Evolutionary conservation across 2,113 vertebrate genomes (phyloP).

Genomic region (Lates calcarifer): DNA sequence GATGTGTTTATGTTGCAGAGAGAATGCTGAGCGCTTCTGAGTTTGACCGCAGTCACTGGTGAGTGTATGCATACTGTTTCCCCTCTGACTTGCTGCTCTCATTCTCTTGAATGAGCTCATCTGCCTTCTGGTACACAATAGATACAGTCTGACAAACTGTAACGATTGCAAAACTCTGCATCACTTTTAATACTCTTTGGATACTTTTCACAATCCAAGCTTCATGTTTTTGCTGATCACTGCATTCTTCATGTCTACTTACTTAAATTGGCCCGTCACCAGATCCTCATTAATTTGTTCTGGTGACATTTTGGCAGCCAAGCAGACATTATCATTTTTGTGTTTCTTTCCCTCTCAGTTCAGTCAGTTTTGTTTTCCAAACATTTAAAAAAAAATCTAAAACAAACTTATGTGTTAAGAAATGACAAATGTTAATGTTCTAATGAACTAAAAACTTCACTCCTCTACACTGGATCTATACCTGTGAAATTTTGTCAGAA

Average conservation of each 20-base stretch:
- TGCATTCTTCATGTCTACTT: not conserved
- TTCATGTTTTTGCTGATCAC: not conserved
- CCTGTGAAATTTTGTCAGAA: not conserved
- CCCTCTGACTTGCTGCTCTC: constrained; percentile 36
- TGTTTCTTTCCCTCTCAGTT: constrained; percentile 16
- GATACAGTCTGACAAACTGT: constrained; percentile 24
- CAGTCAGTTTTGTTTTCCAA: constrained; percentile 1
- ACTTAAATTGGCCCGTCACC: constrained; percentile 1
- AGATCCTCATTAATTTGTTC: constrained; percentile 31
- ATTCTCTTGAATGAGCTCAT: constrained; percentile 50
- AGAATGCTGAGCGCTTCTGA: constrained; percentile 42
- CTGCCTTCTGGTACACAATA: constrained; percentile 45
- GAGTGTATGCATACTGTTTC: constrained; percentile 33
- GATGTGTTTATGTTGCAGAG: constrained; percentile 52
- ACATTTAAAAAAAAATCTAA: not conserved
- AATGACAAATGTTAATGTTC: not conserved
- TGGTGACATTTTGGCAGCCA: constrained; percentile 12
- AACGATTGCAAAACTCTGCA: constrained; percentile 9
- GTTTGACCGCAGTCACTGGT: constrained; percentile 38
- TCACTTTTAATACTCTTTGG: not conserved
- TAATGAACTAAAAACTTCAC: not conserved
- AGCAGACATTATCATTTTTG: constrained; percentile 1
- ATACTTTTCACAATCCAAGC: not conserved
- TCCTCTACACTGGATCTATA: not conserved
- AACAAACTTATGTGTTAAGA: not conserved